Evolutionary conservation across 2,888 invertebrate species (phyloP).

Genomic region (Drymonia ruficornis): DNA sequence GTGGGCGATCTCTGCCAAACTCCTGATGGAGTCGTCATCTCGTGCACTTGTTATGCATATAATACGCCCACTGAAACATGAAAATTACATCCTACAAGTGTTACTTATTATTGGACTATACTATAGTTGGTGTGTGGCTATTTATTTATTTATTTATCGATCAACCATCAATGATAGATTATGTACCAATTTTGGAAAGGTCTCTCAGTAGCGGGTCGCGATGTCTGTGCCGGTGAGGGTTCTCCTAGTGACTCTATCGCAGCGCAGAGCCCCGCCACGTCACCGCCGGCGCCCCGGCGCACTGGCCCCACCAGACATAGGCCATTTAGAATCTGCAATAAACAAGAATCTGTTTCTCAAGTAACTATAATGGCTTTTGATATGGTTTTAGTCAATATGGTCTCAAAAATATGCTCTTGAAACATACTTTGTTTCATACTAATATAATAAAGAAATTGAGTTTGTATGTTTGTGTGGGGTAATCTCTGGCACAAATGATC

Average conservation of each 20-base stretch:
- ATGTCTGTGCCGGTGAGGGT: slow-evolving; percentile 90
- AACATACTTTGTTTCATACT: too few species aligned
- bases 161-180: too few species aligned
- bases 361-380: too few species aligned
- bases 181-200: slow-evolving; percentile 71
- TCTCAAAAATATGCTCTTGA: too few species aligned
- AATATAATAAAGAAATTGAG: too few species aligned
- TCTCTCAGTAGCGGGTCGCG: slow-evolving; percentile 59
- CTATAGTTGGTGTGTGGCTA: too few species aligned
- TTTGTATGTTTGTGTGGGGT: too few species aligned
- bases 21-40: slow-evolving; percentile 94
- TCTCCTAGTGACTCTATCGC: slow-evolving; percentile 95
- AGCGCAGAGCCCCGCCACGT: slow-evolving; percentile 92
- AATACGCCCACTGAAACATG: slow-evolving; percentile 90
- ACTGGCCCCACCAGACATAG: slow-evolving; percentile 93
- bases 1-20: slow-evolving; percentile 94
- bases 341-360: too few species aligned
- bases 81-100: background rate
- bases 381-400: too few species aligned
- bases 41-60: slow-evolving; percentile 96
- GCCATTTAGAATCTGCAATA: slow-evolving; percentile 89
- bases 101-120: too few species aligned
- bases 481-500: too few species aligned
- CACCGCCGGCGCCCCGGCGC: slow-evolving; percentile 83
- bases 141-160: too few species aligned